phyloP scores from a whole-genome alignment of 2,113 vertebrate genomes.

The Syrrhaptes paradoxus region DNA sequence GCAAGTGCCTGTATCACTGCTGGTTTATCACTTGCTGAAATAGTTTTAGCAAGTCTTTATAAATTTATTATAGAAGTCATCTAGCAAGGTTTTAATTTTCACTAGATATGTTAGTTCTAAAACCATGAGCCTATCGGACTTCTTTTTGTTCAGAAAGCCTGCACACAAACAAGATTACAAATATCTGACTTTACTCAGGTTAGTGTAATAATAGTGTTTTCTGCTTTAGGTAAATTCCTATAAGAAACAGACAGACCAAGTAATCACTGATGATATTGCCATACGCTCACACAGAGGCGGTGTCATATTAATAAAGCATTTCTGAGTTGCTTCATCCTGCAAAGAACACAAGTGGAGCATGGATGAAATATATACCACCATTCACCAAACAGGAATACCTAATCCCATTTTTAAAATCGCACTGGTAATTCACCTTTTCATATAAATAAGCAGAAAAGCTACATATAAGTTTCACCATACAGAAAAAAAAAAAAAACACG shows the following conservation, averaged over 20 bases:
- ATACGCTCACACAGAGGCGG: not conserved
- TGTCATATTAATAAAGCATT: not conserved
- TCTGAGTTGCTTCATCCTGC: not conserved
- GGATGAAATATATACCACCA: not conserved
- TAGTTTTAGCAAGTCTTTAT: not conserved
- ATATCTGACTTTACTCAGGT: not conserved
- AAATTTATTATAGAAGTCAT: not conserved
- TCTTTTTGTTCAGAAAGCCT: not conserved
- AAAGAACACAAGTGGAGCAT: not conserved
- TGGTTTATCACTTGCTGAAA: not conserved
- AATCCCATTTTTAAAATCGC: not conserved
- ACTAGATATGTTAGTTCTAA: not conserved
- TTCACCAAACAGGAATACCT: not conserved
- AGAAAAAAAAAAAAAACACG: not conserved
- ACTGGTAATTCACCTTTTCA: not conserved
- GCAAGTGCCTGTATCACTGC: not conserved
- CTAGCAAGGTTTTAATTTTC: not conserved
- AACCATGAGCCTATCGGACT: not conserved
- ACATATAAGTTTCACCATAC: not conserved
- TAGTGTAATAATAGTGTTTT: constrained; percentile 10
- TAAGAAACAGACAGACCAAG: constrained; percentile 1
- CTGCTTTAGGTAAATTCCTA: constrained; percentile 13
- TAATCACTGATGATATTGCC: not conserved
- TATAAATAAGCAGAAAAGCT: not conserved
- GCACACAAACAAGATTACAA: not conserved